These are phyloP conservation scores for Magallana nippona DNA, from an alignment of 2,888 invertebrate species.

Conservation along the genomic window DNA sequence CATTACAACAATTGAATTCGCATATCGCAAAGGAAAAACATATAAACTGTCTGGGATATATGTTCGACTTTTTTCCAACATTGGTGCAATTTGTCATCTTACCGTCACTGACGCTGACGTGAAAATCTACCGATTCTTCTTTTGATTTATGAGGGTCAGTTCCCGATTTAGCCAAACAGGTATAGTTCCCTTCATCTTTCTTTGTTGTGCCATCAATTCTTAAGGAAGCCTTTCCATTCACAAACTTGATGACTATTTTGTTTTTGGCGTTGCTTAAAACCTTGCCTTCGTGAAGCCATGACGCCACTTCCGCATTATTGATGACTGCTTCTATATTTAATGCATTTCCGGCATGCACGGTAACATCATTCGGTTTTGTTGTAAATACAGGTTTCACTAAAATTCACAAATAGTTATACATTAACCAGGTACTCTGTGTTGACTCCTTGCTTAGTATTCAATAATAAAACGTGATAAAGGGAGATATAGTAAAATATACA, in stretches of 20 bases:
- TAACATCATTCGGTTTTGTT: background rate
- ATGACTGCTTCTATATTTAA: background rate
- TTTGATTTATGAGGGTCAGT: background rate
- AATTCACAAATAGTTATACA: background rate
- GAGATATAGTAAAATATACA: background rate
- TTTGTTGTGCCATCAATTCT: background rate
- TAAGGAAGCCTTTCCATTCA: background rate
- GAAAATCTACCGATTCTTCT: background rate
- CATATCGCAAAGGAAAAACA: no score
- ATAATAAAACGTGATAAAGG: no score
- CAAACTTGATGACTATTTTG: background rate
- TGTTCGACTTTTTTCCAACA: no score
- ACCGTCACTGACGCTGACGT: conserved; percentile 3
- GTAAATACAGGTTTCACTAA: background rate
- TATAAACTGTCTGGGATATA: no score
- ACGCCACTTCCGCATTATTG: background rate
- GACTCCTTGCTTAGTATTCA: no score
- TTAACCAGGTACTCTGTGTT: background rate
- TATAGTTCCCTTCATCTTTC: conserved; percentile 12
- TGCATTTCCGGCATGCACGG: background rate
- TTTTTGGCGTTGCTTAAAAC: background rate
- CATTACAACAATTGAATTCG: no score
- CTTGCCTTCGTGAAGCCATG: background rate
- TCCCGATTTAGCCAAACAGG: background rate
- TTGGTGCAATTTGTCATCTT: background rate